These are phyloP conservation scores for Anarrhichthys ocellatus DNA, from an alignment of 2,113 vertebrate genomes.

Conservation along the genomic window DNA sequence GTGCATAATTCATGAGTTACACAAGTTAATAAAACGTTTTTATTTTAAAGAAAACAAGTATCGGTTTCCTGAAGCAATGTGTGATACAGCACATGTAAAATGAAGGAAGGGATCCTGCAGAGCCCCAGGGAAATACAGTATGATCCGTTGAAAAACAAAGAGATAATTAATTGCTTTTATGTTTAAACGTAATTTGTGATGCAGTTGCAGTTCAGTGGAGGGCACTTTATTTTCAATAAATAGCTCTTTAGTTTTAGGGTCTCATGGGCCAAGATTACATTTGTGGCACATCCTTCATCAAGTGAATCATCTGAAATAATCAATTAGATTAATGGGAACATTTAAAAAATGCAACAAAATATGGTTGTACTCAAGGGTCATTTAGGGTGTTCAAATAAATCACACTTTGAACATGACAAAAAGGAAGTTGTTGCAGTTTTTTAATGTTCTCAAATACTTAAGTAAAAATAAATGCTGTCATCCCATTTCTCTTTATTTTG, in stretches of 20 bases:
- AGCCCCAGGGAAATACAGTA: not conserved
- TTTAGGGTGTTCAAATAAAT: slow-evolving; percentile 11
- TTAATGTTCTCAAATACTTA: slow-evolving; percentile 3
- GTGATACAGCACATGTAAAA: slow-evolving; percentile 4
- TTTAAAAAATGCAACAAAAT: slow-evolving; percentile 9
- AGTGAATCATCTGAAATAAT: slow-evolving; percentile 19
- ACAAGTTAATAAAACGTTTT: slow-evolving; percentile 52
- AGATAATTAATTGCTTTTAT: not conserved
- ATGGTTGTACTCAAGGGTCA: not conserved
- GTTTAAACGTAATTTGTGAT: slow-evolving; percentile 1
- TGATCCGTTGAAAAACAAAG: not conserved
- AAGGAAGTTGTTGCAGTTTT: not conserved
- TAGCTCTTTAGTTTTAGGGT: not conserved
- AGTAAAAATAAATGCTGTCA: not conserved
- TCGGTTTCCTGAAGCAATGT: slow-evolving; percentile 14
- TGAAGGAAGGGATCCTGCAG: not conserved
- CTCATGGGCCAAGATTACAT: not conserved
- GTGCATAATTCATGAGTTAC: not conserved
- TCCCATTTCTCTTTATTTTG: not conserved
- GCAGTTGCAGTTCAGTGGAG: not conserved
- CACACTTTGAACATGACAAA: not conserved
- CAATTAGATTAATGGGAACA: not conserved
- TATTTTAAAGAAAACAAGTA: slow-evolving; percentile 39
- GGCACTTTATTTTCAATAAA: not conserved
- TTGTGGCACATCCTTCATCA: slow-evolving; percentile 7